Percentiles rank a stretch among this genome's conserved stretches.
These are phyloP conservation scores for Petroica traversi DNA, from an alignment of 2,113 vertebrate genomes.

Conservation along the genomic window DNA sequence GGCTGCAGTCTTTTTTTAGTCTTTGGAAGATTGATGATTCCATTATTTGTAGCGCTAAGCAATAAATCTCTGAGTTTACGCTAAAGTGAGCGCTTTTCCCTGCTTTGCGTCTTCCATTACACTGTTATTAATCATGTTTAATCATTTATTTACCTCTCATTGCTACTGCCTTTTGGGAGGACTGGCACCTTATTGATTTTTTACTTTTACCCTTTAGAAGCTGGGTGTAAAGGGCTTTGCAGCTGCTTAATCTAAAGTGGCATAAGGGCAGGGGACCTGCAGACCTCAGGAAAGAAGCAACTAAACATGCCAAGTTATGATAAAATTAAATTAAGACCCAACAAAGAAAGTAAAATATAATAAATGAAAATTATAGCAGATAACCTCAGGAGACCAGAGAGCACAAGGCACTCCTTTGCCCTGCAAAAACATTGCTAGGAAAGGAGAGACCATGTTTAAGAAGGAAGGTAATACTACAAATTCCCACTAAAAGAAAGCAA, in stretches of 20 bases:
- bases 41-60: constrained; percentile 73
- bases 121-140: constrained; percentile 76
- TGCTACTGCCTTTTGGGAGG: constrained; percentile 42
- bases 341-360: constrained; percentile 47
- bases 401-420: not conserved
- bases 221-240: constrained; percentile 30
- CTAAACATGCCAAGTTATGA: constrained; percentile 50
- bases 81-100: constrained; percentile 69
- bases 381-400: not conserved
- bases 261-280: constrained; percentile 1
- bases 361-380: constrained; percentile 39
- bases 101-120: constrained; percentile 64
- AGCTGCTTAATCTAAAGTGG: constrained; percentile 62
- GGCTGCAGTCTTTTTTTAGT: constrained; percentile 33
- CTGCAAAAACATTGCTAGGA: not conserved
- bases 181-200: constrained; percentile 57
- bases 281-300: constrained; percentile 58
- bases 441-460: not conserved
- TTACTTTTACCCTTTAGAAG: constrained; percentile 55
- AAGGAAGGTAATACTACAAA: not conserved
- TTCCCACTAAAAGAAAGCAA: not conserved
- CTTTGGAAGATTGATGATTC: constrained; percentile 76
- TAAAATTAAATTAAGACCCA: constrained; percentile 67
- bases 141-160: constrained; percentile 70
- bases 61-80: constrained; percentile 71